Percentiles rank a stretch among this genome's conserved stretches.
phyloP scores from a whole-genome alignment of 2,797 vertebrate genomes.

The Esox lucius region DNA sequence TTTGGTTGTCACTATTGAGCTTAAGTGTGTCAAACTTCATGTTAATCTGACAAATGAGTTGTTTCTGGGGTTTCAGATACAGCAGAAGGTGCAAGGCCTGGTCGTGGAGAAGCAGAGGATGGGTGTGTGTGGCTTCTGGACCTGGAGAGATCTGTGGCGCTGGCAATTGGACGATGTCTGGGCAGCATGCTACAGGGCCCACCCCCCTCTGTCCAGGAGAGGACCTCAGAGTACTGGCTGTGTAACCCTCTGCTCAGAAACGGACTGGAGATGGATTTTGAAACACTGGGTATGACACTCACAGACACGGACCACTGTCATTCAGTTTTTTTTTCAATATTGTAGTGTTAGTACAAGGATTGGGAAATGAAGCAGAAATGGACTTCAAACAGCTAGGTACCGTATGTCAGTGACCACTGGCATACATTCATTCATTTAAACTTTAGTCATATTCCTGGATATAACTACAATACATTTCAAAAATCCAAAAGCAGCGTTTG shows the following conservation, averaged over 20 bases:
- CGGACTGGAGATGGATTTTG: constrained; percentile 78
- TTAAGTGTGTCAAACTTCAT: too few species aligned
- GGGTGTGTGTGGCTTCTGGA: constrained; percentile 81
- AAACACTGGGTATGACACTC: constrained; percentile 71
- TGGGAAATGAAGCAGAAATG: too few species aligned
- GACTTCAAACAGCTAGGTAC: too few species aligned
- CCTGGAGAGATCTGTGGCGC: constrained; percentile 76
- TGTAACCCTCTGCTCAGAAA: constrained; percentile 79
- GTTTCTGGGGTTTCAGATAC: constrained; percentile 52
- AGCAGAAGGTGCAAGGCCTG: constrained; percentile 52
- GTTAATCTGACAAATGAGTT: too few species aligned
- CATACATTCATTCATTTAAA: too few species aligned
- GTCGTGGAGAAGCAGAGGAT: constrained; percentile 50
- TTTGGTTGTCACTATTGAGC: too few species aligned
- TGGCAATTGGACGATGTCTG: constrained; percentile 78
- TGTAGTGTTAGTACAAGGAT: too few species aligned
- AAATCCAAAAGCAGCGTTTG: too few species aligned
- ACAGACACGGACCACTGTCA: neutral
- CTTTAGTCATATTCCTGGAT: too few species aligned
- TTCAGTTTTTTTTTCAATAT: too few species aligned
- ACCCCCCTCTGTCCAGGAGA: constrained; percentile 71
- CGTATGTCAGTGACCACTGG: too few species aligned
- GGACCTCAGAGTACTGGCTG: constrained; percentile 75
- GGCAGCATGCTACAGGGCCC: constrained; percentile 80
- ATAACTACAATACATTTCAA: too few species aligned